Percentiles rank a stretch among this genome's conserved stretches.
These are phyloP conservation scores for Liparis tanakae DNA, from an alignment of 2,797 vertebrate species.

Conservation along the genomic window DNA sequence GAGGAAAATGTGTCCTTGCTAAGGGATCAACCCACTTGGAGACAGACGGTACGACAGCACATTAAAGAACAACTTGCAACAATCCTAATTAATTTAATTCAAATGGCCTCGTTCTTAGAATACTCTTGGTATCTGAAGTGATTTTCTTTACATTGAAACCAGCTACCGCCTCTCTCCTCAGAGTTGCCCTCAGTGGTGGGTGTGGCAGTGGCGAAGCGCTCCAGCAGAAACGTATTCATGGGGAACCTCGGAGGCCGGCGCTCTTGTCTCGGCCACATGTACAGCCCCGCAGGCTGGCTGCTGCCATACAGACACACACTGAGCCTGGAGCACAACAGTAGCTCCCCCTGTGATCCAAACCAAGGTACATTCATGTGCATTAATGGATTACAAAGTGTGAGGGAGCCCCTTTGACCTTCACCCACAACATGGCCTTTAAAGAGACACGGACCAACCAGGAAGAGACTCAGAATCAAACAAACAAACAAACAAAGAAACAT, in stretches of 20 bases:
- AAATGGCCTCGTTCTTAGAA: background rate
- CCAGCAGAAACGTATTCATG: constrained; percentile 81
- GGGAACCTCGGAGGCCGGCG: constrained; percentile 84
- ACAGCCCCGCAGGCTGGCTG: constrained; percentile 92
- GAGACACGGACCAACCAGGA: background rate
- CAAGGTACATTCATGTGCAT: constrained; percentile 75
- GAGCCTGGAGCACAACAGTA: constrained; percentile 75
- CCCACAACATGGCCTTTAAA: background rate
- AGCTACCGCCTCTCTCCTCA: constrained; percentile 47
- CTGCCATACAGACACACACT: constrained; percentile 82
- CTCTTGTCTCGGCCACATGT: constrained; percentile 89
- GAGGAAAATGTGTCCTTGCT: constrained; percentile 68
- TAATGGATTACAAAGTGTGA: background rate
- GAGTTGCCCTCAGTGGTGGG: constrained; percentile 81
- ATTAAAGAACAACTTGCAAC: background rate
- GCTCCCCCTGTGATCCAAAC: constrained; percentile 82
- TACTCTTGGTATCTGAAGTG: background rate
- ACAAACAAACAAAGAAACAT: background rate
- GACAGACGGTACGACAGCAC: constrained; percentile 66
- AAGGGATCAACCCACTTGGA: constrained; percentile 74
- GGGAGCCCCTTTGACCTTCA: background rate
- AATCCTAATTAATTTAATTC: background rate
- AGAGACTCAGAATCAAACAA: background rate
- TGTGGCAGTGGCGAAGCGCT: constrained; percentile 85
- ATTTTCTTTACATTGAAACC: constrained; percentile 11